Percentiles rank a stretch among this genome's conserved stretches.
These are phyloP conservation scores for Heliconius cydno DNA, from an alignment of 2,888 invertebrate species.

Conservation along the genomic window DNA sequence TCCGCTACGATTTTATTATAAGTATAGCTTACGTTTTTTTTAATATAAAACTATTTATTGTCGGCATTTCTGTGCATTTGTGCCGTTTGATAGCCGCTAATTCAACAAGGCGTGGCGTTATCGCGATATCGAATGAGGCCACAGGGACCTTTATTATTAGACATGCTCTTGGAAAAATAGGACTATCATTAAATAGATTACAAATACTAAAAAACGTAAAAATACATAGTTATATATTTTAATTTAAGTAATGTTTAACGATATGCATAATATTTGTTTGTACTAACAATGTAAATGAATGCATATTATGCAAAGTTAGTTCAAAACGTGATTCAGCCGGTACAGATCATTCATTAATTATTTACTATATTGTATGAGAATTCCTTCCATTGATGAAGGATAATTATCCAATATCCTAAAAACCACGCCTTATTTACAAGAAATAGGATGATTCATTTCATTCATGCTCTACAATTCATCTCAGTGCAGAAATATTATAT, in stretches of 20 bases:
- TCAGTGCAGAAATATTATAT: not conserved
- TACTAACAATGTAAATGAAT: not conserved
- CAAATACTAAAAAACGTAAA: not conserved
- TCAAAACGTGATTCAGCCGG: not conserved
- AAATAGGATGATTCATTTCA: constrained; percentile 15
- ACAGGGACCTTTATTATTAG: constrained; percentile 47
- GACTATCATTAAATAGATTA: not conserved
- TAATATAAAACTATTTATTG: constrained; percentile 19
- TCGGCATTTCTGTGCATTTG: constrained; percentile 41
- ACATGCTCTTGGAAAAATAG: constrained; percentile 12
- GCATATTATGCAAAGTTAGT: not conserved
- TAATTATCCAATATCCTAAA: constrained; percentile 13
- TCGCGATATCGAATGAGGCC: constrained; percentile 72
- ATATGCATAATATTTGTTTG: not conserved
- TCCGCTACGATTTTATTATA: not conserved
- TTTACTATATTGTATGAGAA: not conserved
- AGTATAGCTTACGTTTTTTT: not conserved
- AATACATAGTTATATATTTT: too few species aligned
- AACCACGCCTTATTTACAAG: constrained; percentile 18
- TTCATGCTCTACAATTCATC: constrained; percentile 2
- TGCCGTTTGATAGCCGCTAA: constrained; percentile 39
- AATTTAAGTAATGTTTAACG: not conserved
- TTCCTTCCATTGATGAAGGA: not conserved
- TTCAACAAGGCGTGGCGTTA: constrained; percentile 66
- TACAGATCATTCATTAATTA: not conserved